Conservation (phyloP, 2,888 invertebrate species). For the Mystacides longicornis region DNA sequence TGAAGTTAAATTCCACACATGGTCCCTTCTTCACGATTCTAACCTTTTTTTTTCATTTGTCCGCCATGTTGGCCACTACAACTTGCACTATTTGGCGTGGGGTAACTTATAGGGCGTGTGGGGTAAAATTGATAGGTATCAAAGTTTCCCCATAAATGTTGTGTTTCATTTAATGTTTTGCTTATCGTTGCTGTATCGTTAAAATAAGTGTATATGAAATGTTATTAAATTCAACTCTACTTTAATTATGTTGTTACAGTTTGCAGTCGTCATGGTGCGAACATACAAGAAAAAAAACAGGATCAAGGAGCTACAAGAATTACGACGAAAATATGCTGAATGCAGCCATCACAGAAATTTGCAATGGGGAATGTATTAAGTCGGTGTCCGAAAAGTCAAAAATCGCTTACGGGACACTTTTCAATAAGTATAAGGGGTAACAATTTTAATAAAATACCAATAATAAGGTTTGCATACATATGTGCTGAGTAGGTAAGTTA, state of each 20-base stretch:
- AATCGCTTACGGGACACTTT: conserved; percentile 3
- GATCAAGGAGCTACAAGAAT: conserved; percentile 5
- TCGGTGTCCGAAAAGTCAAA: conserved; percentile 5
- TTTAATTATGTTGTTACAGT: conserved; percentile 6
- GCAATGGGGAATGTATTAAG: conserved; percentile 4
- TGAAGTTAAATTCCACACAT: conserved; percentile 10
- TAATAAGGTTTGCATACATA: no score
- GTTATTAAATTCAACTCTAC: no score
- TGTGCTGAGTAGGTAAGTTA: no score
- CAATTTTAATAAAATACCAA: no score
- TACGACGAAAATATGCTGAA: conserved; percentile 2
- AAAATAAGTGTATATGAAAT: conserved; percentile 5
- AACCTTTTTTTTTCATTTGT: conserved; percentile 10
- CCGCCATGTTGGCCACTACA: conserved; percentile 13
- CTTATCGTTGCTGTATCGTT: neutral
- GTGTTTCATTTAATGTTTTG: conserved; percentile 3
- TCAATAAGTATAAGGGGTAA: conserved; percentile 4
- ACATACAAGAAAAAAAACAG: conserved; percentile 3
- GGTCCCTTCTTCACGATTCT: conserved; percentile 11
- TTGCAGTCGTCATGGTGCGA: conserved; percentile 4
- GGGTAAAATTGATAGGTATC: neutral
- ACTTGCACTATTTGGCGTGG: conserved; percentile 11
- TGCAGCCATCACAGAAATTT: neutral
- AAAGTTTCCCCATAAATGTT: neutral
- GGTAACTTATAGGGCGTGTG: conserved; percentile 5